Evolutionary conservation across 2,797 vertebrate species (phyloP), one percentile per base, ranked within the genome.

Genomic region (Enteromius fasciolatus): DNA sequence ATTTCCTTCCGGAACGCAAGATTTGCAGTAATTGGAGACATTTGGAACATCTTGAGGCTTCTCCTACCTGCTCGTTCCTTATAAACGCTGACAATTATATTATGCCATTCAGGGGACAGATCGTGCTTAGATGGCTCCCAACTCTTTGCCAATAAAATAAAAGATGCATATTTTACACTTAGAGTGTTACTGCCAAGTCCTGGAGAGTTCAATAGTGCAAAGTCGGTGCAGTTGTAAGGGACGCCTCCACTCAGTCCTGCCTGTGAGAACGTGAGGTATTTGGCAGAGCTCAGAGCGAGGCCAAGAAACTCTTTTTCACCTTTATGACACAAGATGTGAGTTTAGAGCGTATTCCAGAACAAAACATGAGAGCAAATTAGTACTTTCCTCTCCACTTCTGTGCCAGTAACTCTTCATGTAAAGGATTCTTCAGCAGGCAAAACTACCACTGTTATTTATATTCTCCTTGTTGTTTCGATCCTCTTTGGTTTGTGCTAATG

Each of bases 51-150:
- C 67, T 66, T 25, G 67, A 46, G 74, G 36, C 52, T 57, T 57
- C 41, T 74, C 69, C 59, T 77, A 79, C 67, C 81, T 69, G 52
- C 59, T 70, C 11, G 15, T 77, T 77, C 52, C 64, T 81, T 79
- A 85, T 69, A 86, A 83, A 87, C 44, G 81, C 72, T 3, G 64
- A 88, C 69, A 84, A 85, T 80, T 83, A 81, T 78, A 85, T 83
- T 73, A 76, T 64, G 77, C 41, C 70, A 28, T 85, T 85, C 18
- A 28, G 70, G 75, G 83, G 79, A 87, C 84, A 73, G 78, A 85
- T 83, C 79, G 72, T 61, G 28, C 33, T 48, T 52, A 76, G 64
- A 84, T 82, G 67, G 73, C 74, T 76, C 64, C 28, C 61, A 84
- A 73, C 76, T 82, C 81, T 84, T 77, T 80, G 76, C 57, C 81